These are phyloP conservation scores for Calameuta filiformis DNA, from an alignment of 2,888 invertebrate species.

Conservation along the genomic window DNA sequence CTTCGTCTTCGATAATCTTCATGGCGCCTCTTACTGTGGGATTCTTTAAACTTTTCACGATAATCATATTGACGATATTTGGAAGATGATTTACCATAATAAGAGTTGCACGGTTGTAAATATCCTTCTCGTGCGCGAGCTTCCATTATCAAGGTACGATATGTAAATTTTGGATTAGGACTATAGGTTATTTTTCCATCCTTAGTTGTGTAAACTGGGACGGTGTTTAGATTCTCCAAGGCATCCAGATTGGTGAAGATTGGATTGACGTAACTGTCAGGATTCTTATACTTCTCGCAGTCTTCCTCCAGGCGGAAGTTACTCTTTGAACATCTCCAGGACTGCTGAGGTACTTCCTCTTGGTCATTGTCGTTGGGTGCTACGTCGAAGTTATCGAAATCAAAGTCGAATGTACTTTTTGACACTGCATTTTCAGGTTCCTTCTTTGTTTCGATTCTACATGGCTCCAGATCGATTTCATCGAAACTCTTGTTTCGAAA, in stretches of 20 bases:
- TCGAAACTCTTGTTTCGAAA: background rate
- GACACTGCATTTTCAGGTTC: background rate
- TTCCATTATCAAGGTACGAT: conserved; percentile 54
- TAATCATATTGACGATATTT: background rate
- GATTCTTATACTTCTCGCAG: conserved; percentile 19
- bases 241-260: conserved; percentile 46
- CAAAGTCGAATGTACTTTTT: conserved; percentile 22
- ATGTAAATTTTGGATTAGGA: conserved; percentile 58
- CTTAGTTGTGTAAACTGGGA: conserved; percentile 62
- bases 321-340: conserved; percentile 16
- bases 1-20: background rate
- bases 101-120: conserved; percentile 20
- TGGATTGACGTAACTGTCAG: conserved; percentile 50
- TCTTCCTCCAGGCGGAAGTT: conserved; percentile 13
- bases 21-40: background rate
- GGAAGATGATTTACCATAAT: conserved; percentile 14
- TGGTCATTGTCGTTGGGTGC: conserved; percentile 37
- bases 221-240: conserved; percentile 52
- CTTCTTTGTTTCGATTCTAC: background rate
- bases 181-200: conserved; percentile 64
- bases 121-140: conserved; percentile 46
- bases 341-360: background rate
- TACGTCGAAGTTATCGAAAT: conserved; percentile 46
- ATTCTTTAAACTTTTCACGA: background rate
- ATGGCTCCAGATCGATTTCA: background rate